Percentiles rank a stretch among this genome's conserved stretches.
These are phyloP conservation scores for Anthopleura sola DNA, from an alignment of 64 coral and sea anemone species.

Conservation along the genomic window DNA sequence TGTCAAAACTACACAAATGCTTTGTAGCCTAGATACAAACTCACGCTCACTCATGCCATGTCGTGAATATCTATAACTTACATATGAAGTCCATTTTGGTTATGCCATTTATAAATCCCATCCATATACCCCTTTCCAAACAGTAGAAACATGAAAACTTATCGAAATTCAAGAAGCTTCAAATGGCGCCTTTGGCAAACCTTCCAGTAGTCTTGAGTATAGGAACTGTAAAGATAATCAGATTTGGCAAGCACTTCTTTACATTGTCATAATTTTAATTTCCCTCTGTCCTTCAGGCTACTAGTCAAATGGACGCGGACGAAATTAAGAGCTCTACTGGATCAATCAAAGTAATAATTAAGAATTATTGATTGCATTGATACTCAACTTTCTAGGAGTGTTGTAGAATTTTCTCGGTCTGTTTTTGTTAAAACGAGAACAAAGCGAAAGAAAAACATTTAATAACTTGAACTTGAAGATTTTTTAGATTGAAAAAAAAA, in stretches of 20 bases:
- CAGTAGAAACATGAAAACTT: neutral
- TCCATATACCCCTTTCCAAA: neutral
- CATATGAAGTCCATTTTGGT: neutral
- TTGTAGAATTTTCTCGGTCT: neutral
- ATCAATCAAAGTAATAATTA: neutral
- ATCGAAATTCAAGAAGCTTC: neutral
- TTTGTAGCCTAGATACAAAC: too few species aligned
- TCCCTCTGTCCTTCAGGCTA: neutral
- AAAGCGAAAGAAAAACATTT: too few species aligned
- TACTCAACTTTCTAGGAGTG: too few species aligned
- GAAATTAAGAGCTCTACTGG: neutral
- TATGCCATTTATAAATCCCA: neutral
- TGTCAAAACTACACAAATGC: too few species aligned
- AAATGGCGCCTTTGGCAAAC: conserved; percentile 6
- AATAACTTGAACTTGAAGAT: too few species aligned
- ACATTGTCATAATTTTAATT: neutral
- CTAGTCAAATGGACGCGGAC: conserved; percentile 5
- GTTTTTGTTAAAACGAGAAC: too few species aligned
- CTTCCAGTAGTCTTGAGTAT: neutral
- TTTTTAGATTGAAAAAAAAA: too few species aligned
- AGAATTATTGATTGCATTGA: neutral
- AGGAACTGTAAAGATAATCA: neutral
- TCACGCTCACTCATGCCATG: neutral
- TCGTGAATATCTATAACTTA: too few species aligned
- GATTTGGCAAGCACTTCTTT: neutral